Percentiles rank a stretch among this genome's conserved stretches.
Evolutionary conservation across 2,888 invertebrate genomes (phyloP).

Genomic region (Hypolimnas misippus): DNA sequence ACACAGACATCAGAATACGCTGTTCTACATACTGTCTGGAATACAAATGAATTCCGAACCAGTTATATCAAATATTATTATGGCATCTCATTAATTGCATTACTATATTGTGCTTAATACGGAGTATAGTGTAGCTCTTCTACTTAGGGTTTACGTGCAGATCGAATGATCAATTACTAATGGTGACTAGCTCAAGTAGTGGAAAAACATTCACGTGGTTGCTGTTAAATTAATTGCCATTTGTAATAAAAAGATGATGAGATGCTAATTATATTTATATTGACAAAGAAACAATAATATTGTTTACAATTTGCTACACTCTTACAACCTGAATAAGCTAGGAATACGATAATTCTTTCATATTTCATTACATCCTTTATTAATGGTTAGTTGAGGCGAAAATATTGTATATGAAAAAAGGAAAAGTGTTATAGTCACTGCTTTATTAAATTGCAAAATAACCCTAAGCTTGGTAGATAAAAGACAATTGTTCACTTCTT

Average conservation of each 20-base stretch:
- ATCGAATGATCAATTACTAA: too few species aligned
- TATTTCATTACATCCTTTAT: background rate
- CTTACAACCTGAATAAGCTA: background rate
- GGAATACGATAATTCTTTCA: background rate
- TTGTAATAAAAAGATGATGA: too few species aligned
- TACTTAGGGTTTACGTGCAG: too few species aligned
- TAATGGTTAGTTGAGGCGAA: background rate
- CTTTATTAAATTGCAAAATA: too few species aligned
- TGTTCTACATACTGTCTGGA: slow-evolving; percentile 12
- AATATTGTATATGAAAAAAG: background rate
- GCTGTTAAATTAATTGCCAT: too few species aligned
- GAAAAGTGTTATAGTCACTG: too few species aligned
- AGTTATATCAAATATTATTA: slow-evolving; percentile 6
- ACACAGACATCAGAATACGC: slow-evolving; percentile 15
- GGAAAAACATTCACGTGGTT: too few species aligned
- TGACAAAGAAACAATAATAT: background rate
- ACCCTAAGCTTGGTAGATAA: too few species aligned
- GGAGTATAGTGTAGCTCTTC: background rate
- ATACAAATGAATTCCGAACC: slow-evolving; percentile 8
- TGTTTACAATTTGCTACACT: background rate
- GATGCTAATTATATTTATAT: background rate
- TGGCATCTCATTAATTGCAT: background rate
- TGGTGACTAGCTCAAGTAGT: too few species aligned
- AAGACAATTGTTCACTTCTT: too few species aligned
- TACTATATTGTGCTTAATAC: background rate